Conservation (phyloP, 2,797 vertebrate genomes). For the Aplochiton taeniatus region DNA sequence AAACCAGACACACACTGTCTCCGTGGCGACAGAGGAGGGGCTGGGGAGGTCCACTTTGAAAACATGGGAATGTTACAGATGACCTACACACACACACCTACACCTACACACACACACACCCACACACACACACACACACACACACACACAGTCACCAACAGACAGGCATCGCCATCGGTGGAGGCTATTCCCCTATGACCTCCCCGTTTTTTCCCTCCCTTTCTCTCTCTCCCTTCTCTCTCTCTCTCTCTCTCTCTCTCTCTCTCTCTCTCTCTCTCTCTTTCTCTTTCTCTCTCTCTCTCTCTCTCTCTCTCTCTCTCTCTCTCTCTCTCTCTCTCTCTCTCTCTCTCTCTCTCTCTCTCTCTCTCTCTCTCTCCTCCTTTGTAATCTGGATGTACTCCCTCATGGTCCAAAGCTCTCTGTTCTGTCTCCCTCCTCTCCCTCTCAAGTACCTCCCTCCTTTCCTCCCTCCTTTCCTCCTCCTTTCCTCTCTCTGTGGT, state of each 20-base stretch:
- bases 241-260: constrained; percentile 1
- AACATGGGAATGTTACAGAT: background rate
- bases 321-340: constrained; percentile 59
- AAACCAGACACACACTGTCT: no score
- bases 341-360: constrained; percentile 23
- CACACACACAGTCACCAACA: no score
- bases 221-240: background rate
- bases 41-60: no score
- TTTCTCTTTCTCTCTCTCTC: constrained; percentile 46
- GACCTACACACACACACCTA: no score
- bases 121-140: no score
- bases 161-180: no score
- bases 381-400: background rate
- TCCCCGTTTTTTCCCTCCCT: constrained; percentile 62
- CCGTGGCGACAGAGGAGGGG: no score
- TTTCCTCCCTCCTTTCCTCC: constrained; percentile 22
- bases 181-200: constrained; percentile 61
- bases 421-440: background rate
- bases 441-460: no score
- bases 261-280: constrained; percentile 14
- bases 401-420: no score
- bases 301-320: constrained; percentile 29
- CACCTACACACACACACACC: no score
- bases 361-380: constrained; percentile 26
- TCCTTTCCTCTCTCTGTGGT: constrained; percentile 42